phyloP scores from a whole-genome alignment of 2,797 vertebrate species.

The Coendou prehensilis region DNA sequence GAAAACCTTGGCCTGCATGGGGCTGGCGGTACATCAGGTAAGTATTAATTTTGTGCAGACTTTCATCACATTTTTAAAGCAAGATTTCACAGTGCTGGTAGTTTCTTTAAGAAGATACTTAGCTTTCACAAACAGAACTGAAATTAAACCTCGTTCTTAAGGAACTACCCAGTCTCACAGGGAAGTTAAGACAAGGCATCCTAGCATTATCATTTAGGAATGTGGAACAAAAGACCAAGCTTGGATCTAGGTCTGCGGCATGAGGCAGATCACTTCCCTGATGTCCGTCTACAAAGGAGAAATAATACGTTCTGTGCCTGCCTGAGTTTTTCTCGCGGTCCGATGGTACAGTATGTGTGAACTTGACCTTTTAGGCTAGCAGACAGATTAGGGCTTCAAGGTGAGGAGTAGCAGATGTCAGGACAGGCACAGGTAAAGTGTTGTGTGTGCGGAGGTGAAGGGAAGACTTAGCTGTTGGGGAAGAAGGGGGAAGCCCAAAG shows the following conservation, averaged over 20 bases:
- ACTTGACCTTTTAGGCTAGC: not conserved
- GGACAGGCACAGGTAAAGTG: not conserved
- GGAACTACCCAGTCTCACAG: not conserved
- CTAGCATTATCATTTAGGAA: not conserved
- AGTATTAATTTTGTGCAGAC: not conserved
- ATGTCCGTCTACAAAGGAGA: not conserved
- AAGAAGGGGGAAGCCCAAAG: not conserved
- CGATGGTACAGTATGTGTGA: not conserved
- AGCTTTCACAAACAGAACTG: constrained; percentile 38
- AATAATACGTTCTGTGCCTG: not conserved
- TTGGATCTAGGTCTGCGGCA: not conserved
- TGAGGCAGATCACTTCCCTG: not conserved
- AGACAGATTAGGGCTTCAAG: constrained; percentile 2
- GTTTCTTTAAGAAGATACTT: constrained; percentile 45
- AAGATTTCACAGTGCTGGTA: not conserved
- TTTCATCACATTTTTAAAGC: constrained; percentile 38
- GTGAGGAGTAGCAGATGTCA: not conserved
- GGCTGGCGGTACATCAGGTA: constrained; percentile 98
- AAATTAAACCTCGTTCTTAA: constrained; percentile 29
- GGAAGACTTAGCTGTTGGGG: not conserved
- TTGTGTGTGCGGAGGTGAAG: not conserved
- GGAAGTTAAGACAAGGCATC: not conserved
- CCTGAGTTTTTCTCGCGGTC: constrained; percentile 4
- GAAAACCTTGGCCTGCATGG: constrained; percentile 95
- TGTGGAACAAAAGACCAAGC: constrained; percentile 13